Conservation (phyloP, 2,113 vertebrate species). For the Emydocephalus ijimae region DNA sequence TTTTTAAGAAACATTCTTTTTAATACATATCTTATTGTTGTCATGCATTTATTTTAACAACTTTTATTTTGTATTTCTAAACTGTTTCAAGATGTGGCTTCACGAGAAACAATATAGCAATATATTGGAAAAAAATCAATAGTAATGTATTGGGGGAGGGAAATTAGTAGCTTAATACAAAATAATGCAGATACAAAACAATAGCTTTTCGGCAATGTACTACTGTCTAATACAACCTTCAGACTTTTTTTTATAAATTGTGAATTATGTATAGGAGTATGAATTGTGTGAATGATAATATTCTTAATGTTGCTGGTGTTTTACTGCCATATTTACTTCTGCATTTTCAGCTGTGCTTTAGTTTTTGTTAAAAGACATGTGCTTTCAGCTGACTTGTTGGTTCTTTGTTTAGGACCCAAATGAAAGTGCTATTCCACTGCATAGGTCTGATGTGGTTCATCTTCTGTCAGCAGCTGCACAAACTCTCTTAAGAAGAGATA, state of each 20-base stretch:
- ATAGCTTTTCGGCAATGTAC: not conserved
- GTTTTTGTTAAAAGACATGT: not conserved
- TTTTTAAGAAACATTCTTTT: not conserved
- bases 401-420: slow-evolving; percentile 70
- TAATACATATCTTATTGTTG: not conserved
- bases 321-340: not conserved
- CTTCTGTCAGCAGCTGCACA: slow-evolving; percentile 85
- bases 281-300: not conserved
- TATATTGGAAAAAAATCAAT: not conserved
- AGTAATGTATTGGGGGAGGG: too few species aligned
- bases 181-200: not conserved
- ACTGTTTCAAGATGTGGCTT: not conserved
- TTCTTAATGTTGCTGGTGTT: not conserved
- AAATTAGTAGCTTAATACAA: not conserved
- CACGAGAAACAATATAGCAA: not conserved
- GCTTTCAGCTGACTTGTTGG: not conserved
- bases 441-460: slow-evolving; percentile 70
- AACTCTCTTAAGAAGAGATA: slow-evolving; percentile 91
- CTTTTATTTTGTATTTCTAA: not conserved
- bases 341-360: not conserved
- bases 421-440: slow-evolving; percentile 71
- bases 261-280: not conserved
- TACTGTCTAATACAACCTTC: too few species aligned
- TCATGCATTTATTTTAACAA: not conserved
- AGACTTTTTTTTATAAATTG: not conserved